phyloP scores from a whole-genome alignment of 1,140 invertebrate genomes.

The Drosophila pseudoobscura region DNA sequence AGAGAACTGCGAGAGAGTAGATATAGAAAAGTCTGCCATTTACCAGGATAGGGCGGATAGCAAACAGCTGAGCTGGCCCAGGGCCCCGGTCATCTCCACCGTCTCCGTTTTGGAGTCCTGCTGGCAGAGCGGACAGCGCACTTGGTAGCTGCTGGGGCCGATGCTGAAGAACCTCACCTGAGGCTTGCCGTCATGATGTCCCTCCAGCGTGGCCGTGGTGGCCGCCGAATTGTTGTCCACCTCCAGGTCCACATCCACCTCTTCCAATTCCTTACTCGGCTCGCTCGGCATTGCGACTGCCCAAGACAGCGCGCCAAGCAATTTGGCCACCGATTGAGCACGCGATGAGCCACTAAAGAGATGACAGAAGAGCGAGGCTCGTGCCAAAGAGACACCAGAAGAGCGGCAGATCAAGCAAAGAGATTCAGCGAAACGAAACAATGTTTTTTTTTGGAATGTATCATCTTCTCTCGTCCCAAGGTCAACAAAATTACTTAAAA shows the following conservation, averaged over 20 bases:
- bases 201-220: slow-evolving; percentile 52
- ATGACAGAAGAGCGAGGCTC: not conserved
- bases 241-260: slow-evolving; percentile 62
- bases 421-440: slow-evolving; percentile 20
- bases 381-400: not conserved
- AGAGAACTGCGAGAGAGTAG: slow-evolving; percentile 3
- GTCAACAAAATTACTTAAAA: slow-evolving; percentile 47
- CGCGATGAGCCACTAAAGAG: not conserved
- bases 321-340: not conserved
- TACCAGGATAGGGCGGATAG: slow-evolving; percentile 71
- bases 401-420: slow-evolving; percentile 27
- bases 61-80: slow-evolving; percentile 72
- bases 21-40: slow-evolving; percentile 8
- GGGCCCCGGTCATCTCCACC: slow-evolving; percentile 61
- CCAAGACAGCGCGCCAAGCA: slow-evolving; percentile 7
- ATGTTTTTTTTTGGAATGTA: slow-evolving; percentile 7
- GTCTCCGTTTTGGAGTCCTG: slow-evolving; percentile 60
- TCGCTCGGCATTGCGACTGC: slow-evolving; percentile 60
- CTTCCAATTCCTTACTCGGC: slow-evolving; percentile 19
- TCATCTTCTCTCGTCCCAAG: slow-evolving; percentile 29
- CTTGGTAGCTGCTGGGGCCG: slow-evolving; percentile 64
- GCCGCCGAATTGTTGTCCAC: slow-evolving; percentile 46
- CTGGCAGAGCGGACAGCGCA: slow-evolving; percentile 69
- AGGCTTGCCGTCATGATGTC: slow-evolving; percentile 42
- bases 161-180: slow-evolving; percentile 69